Evolutionary conservation across 2,888 invertebrate genomes (phyloP).

Genomic region (Aromia moschata): DNA sequence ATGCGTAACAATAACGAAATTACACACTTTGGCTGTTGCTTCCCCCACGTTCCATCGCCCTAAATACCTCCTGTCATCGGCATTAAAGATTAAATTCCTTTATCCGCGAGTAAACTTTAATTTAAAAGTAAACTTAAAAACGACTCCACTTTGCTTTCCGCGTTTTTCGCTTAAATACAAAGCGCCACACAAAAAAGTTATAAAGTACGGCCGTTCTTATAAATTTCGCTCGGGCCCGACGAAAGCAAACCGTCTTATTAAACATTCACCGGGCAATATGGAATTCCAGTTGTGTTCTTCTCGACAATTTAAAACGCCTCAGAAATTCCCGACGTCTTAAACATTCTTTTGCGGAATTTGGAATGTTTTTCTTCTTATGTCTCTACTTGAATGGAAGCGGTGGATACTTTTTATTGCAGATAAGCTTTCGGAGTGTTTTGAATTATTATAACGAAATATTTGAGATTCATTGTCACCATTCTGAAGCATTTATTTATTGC

Average conservation of each 20-base stretch:
- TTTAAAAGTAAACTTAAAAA: conserved; percentile 9
- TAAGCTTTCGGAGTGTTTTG: too few species aligned
- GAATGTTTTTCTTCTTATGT: not conserved
- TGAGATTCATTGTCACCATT: too few species aligned
- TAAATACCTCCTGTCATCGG: not conserved
- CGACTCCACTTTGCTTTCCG: conserved; percentile 3
- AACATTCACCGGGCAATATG: conserved; percentile 18
- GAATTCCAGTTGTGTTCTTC: conserved; percentile 18
- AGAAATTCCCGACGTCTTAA: not conserved
- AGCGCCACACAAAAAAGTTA: conserved; percentile 9
- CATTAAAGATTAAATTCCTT: conserved; percentile 1
- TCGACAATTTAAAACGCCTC: conserved; percentile 18
- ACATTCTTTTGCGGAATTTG: not conserved
- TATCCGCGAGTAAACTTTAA: not conserved
- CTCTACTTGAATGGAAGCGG: not conserved
- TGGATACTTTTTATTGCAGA: too few species aligned
- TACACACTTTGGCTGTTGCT: too few species aligned
- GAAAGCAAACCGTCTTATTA: conserved; percentile 16
- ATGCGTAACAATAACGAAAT: too few species aligned
- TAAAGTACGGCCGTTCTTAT: conserved; percentile 8
- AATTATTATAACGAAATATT: too few species aligned
- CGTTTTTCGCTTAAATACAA: conserved; percentile 5
- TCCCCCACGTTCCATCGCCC: too few species aligned
- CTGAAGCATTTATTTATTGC: too few species aligned
- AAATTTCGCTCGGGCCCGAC: conserved; percentile 4